phyloP scores from a whole-genome alignment of 2,888 invertebrate genomes.

The Agrotis exclamationis region DNA sequence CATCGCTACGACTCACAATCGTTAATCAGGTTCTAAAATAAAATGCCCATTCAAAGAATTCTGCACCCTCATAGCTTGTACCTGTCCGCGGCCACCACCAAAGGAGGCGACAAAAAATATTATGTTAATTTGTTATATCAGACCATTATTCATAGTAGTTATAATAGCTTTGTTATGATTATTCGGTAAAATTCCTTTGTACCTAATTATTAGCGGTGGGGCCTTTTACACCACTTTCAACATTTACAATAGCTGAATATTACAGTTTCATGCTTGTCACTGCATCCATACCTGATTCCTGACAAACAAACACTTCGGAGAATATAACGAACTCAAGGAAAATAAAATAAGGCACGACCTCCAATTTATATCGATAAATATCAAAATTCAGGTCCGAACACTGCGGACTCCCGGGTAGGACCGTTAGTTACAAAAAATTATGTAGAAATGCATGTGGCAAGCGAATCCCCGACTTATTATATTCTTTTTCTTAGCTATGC shows the following conservation, averaged over 20 bases:
- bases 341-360: background rate
- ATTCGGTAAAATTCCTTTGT: slow-evolving; percentile 84
- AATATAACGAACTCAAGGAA: slow-evolving; percentile 7
- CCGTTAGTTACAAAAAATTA: background rate
- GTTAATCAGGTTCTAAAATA: slow-evolving; percentile 52
- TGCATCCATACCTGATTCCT: slow-evolving; percentile 46
- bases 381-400: slow-evolving; percentile 8
- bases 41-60: slow-evolving; percentile 89
- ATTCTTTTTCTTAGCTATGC: background rate
- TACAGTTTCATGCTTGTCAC: slow-evolving; percentile 75
- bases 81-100: slow-evolving; percentile 90
- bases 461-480: background rate
- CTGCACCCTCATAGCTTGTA: slow-evolving; percentile 90
- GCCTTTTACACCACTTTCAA: slow-evolving; percentile 67
- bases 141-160: slow-evolving; percentile 88
- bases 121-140: slow-evolving; percentile 89
- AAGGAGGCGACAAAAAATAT: slow-evolving; percentile 88
- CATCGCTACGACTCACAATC: slow-evolving; percentile 61
- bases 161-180: slow-evolving; percentile 90
- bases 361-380: slow-evolving; percentile 11
- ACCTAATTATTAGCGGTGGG: slow-evolving; percentile 76
- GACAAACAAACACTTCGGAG: slow-evolving; percentile 35
- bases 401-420: background rate
- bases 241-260: slow-evolving; percentile 71
- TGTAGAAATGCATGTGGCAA: background rate